Base-by-base conservation (phyloP, 2,888 invertebrate genomes). In the Terebella lapidaria region DNA sequence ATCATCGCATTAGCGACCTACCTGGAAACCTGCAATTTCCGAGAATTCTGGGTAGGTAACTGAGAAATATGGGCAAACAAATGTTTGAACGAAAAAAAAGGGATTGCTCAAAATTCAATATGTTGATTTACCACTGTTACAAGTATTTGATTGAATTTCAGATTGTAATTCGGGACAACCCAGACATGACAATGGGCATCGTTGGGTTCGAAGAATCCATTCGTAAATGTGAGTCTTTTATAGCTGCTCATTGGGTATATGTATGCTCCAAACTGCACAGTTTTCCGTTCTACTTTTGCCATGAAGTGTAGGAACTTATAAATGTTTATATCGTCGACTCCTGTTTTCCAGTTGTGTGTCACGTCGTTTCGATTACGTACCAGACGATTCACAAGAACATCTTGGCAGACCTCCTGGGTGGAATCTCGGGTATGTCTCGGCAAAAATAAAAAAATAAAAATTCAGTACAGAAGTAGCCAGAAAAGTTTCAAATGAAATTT, bases 341-440 rank as follows among this genome's bases (percentile, higher is more conserved):
- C 10, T 53, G 58, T 62, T 45, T 73, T 74, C 28, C 73, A 82
- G 82, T 94, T 84, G 92, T 95, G 4, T 97, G 96, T 69, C 95
- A 96, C 79, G 95, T 97, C 51, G 91, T 97, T 46, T 92, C 92
- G 66, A 95, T 94, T 58, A 96, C 97, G 1, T 99, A 94, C 84
- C 96, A 99, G 82, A 90, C 90, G 1, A 92, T 99, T 75, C 89
- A 91, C 65, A 89, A 89, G 75, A 84, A 85, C 59, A 86, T 90
- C 65, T 83, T 99, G 51, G 86, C 89, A 57, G 89, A 91, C 75
- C 83, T 96, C 42, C 84, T 97, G 56, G 97, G 96, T 54, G 90
- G 89, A 67, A 87, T 96, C 75, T 89, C 92, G 82, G 94, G 91
- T 91, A 78, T 29, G 24, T 49, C 10, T 18, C 20, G 49, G 18